phyloP scores from a whole-genome alignment of 2,797 vertebrate species.

The Forpus xanthops region DNA sequence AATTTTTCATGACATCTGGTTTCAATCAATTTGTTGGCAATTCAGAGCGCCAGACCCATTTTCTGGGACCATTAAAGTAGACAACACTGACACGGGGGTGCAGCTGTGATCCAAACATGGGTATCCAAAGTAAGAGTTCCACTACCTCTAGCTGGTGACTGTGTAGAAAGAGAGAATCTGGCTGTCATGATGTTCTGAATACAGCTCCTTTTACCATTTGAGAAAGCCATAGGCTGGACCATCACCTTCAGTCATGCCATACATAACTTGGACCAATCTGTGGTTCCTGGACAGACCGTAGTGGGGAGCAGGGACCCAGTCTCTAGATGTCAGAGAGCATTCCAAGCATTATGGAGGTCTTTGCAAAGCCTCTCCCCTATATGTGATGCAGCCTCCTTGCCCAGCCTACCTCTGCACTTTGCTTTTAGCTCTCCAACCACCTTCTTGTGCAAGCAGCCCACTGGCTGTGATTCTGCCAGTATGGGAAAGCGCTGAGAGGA shows the following conservation, averaged over 20 bases:
- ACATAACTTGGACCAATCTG: rapidly evolving
- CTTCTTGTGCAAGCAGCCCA: slow-evolving; percentile 25
- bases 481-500: background rate
- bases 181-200: background rate
- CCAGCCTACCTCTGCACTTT: background rate
- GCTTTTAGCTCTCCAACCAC: background rate
- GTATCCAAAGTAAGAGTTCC: background rate
- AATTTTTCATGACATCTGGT: slow-evolving; percentile 38
- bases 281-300: background rate
- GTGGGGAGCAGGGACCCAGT: background rate
- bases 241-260: background rate
- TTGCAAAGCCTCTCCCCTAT: background rate
- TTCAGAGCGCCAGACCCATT: background rate
- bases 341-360: background rate
- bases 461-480: background rate
- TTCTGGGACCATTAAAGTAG: slow-evolving; percentile 27
- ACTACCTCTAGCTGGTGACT: background rate
- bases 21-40: slow-evolving; percentile 42
- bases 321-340: rapidly evolving
- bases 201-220: background rate
- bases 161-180: background rate
- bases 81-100: background rate
- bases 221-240: background rate
- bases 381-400: background rate
- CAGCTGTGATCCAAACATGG: background rate